phyloP scores from a whole-genome alignment of 2,888 invertebrate genomes.

The Neoscelio sp. region DNA sequence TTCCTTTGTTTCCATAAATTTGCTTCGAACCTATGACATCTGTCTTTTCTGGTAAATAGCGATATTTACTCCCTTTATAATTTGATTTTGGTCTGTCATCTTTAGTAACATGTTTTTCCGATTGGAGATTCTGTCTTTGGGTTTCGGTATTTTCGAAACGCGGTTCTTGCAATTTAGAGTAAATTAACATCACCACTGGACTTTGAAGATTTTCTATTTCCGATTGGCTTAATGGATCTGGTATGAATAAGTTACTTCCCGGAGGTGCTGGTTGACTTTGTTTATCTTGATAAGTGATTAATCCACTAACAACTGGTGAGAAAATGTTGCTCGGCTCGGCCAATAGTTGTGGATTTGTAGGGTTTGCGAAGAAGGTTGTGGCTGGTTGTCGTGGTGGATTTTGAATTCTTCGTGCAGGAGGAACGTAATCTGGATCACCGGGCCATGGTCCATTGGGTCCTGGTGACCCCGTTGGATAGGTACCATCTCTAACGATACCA shows the following conservation, averaged over 20 bases:
- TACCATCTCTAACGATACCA: conserved; percentile 71
- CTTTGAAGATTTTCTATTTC: conserved; percentile 38
- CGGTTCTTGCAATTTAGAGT: conserved; percentile 51
- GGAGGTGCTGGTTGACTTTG: background rate
- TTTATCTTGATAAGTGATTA: background rate
- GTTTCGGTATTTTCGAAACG: background rate
- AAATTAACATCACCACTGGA: conserved; percentile 51
- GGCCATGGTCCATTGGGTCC: conserved; percentile 80
- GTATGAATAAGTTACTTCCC: conserved; percentile 21
- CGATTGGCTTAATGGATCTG: conserved; percentile 8
- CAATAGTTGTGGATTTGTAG: conserved; percentile 30
- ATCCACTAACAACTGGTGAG: conserved; percentile 39
- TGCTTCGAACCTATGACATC: conserved; percentile 7
- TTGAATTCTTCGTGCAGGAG: conserved; percentile 43
- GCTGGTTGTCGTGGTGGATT: conserved; percentile 31
- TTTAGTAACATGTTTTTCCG: conserved; percentile 10
- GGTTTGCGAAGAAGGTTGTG: conserved; percentile 1
- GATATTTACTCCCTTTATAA: conserved; percentile 27
- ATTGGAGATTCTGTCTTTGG: background rate
- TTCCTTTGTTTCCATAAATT: conserved; percentile 9
- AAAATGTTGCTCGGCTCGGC: conserved; percentile 41
- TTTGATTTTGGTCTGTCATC: conserved; percentile 6
- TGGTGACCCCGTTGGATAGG: conserved; percentile 78
- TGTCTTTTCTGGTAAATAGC: conserved; percentile 46
- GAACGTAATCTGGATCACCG: conserved; percentile 79